Evolutionary conservation across 1,140 invertebrate species (phyloP).

Genomic region (Trigoniulus corallinus): DNA sequence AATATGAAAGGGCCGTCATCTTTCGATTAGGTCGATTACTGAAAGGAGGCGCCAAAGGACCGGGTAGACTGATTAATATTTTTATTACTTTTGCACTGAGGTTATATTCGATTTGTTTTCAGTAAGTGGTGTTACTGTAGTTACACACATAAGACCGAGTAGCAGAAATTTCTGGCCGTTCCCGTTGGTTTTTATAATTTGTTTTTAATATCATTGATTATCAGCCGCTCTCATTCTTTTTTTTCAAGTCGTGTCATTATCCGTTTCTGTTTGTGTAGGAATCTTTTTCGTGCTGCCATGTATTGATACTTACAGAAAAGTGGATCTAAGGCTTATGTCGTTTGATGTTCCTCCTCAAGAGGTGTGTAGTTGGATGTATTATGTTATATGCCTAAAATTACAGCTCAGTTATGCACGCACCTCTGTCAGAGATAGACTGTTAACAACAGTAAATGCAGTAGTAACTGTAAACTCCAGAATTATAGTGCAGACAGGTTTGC

Average conservation of each 20-base stretch:
- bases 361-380: slow-evolving; percentile 17
- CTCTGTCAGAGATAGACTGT: neutral
- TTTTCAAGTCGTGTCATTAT: too few relatives aligned
- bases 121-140: too few relatives aligned
- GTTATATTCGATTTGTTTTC: too few relatives aligned
- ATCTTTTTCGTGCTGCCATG: slow-evolving; percentile 32
- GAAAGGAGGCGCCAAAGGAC: slow-evolving; percentile 78
- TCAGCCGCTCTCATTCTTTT: too few relatives aligned
- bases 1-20: slow-evolving; percentile 78
- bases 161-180: too few relatives aligned
- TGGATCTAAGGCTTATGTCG: slow-evolving; percentile 31
- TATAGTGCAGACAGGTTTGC: neutral
- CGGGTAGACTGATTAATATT: slow-evolving; percentile 27
- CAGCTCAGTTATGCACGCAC: neutral
- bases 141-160: too few relatives aligned
- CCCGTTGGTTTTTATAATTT: too few relatives aligned
- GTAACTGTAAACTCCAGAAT: neutral
- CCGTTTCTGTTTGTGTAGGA: slow-evolving; percentile 23
- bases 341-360: slow-evolving; percentile 27
- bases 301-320: slow-evolving; percentile 29
- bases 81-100: too few relatives aligned
- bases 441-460: neutral
- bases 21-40: slow-evolving; percentile 69
- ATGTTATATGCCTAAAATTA: neutral
- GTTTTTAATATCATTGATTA: too few relatives aligned